These are phyloP conservation scores for Marisa cornuarietis DNA, from an alignment of 1,140 invertebrate species.

Conservation along the genomic window DNA sequence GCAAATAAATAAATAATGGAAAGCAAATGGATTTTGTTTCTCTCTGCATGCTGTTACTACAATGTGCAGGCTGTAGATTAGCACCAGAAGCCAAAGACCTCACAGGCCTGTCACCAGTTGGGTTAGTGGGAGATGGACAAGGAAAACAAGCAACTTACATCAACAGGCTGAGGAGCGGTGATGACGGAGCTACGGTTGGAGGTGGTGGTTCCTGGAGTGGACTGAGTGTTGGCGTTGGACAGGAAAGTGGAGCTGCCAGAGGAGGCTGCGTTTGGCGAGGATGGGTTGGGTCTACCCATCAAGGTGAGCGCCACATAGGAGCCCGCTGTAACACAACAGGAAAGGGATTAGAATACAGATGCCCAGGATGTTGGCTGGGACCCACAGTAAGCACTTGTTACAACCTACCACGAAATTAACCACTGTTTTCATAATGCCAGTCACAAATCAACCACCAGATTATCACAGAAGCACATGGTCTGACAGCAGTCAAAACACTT, in stretches of 20 bases:
- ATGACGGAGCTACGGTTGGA: conserved; percentile 67
- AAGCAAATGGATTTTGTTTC: not conserved
- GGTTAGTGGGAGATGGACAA: not conserved
- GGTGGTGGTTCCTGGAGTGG: conserved; percentile 25
- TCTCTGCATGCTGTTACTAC: not conserved
- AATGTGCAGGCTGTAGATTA: not conserved
- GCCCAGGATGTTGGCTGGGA: too few species aligned
- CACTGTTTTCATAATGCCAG: too few species aligned
- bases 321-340: conserved; percentile 61
- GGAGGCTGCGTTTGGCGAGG: conserved; percentile 48
- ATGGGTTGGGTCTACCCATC: conserved; percentile 58
- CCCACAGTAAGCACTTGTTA: too few species aligned
- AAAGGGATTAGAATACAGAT: conserved; percentile 2
- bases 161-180: conserved; percentile 88
- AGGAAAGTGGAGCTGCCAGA: conserved; percentile 68
- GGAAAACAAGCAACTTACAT: conserved; percentile 71
- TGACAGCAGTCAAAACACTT: too few species aligned
- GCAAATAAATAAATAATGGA: too few species aligned
- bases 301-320: conserved; percentile 69
- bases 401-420: too few species aligned
- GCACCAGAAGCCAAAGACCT: not conserved
- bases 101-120: not conserved
- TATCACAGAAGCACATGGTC: too few species aligned
- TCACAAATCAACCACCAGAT: too few species aligned
- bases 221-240: conserved; percentile 39